Base-by-base conservation (phyloP, 1,140 invertebrate species). In the Rhopalosiphum maidis region DNA sequence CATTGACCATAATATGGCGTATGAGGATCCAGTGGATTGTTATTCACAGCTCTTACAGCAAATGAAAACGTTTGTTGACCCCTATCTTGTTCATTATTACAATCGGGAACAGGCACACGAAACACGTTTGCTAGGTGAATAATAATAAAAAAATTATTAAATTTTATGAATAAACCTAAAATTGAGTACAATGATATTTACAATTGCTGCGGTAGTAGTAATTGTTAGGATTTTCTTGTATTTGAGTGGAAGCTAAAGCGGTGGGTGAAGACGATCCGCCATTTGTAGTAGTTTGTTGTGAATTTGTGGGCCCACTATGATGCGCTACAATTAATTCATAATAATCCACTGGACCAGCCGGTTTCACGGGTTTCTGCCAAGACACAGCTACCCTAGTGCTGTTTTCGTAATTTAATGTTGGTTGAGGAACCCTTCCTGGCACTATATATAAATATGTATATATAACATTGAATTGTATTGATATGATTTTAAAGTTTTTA, bases 41-140 rank as follows among this genome's bases (percentile, higher is more conserved):
- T 82, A 15, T 92, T 92, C 7, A 92, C 91, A 18, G 91, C 91
- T 51, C 91, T 30, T 51, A 92, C 91, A 3, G 77, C 2, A 48
- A 92, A 82, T 11, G 91, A 92, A 51, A 83, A 92, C 0, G 91
- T 92, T 35, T 92, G 91, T n/a, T 82, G 91, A 37, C 91, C 91
- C 1, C 41, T 92, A 4, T 35, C 68, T 1, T 83, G 22, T 25
- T 82, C 68, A 35, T 77, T 35, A 37, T 92, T 83, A 15, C 91
- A 92, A 43, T 92, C 77, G 1, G 91, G n/a, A 37, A 92, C 91
- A 35, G 91, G 91, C 0, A 92, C 46, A 35, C 68, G 91, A 9
- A 25, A 92, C 23, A 35, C 22, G 43, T 83, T 92, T 11, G 77
- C 89, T 68, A 90, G 8, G 7, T 11, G 30, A 48, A 22, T 48